Evolutionary conservation across 2,113 vertebrate genomes (phyloP).

Genomic region (Phaethornis superciliosus): DNA sequence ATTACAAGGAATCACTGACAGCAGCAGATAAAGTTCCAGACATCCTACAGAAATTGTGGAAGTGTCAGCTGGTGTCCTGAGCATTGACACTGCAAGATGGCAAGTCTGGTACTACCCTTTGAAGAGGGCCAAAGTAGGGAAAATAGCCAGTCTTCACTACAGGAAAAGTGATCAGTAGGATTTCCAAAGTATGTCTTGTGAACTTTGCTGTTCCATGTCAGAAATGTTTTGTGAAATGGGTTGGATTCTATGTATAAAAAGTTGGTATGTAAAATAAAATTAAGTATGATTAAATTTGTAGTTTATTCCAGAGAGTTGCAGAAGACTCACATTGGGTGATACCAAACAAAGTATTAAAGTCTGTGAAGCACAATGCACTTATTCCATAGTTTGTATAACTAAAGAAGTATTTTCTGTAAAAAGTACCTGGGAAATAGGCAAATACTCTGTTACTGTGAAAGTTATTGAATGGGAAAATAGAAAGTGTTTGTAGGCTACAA

Average conservation of each 20-base stretch:
- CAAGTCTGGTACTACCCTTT: not conserved
- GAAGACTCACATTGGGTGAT: not conserved
- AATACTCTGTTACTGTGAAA: not conserved
- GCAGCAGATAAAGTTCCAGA: not conserved
- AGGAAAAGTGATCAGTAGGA: not conserved
- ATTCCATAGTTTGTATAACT: too few relatives aligned
- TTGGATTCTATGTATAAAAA: not conserved
- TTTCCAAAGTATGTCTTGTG: not conserved
- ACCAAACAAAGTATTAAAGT: not conserved
- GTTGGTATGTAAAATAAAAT: not conserved
- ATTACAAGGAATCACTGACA: not conserved
- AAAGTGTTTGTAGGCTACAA: not conserved
- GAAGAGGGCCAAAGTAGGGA: not conserved
- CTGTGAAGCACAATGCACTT: not conserved
- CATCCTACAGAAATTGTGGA: not conserved
- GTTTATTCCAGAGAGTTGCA: not conserved
- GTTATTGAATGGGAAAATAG: not conserved
- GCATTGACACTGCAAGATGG: not conserved
- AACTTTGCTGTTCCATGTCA: rapidly evolving
- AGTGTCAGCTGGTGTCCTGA: not conserved
- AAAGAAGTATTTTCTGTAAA: not conserved
- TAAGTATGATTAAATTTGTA: not conserved
- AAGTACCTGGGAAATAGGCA: not conserved
- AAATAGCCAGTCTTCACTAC: not conserved
- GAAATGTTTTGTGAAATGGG: not conserved